These are phyloP conservation scores for Macrophya alboannulata DNA, from an alignment of 2,888 invertebrate species.

Conservation along the genomic window DNA sequence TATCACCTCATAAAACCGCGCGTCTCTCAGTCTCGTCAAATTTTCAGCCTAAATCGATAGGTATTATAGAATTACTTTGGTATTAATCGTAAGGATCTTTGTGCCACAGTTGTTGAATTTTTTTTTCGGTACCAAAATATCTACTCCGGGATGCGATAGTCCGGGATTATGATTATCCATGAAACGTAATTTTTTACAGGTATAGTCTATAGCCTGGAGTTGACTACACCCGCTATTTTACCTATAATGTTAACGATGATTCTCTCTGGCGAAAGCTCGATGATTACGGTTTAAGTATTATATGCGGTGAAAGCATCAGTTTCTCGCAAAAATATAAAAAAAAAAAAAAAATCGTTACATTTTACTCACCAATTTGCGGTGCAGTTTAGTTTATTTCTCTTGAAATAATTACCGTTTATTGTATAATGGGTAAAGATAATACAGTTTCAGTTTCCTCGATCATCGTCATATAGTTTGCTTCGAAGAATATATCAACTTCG, in stretches of 20 bases:
- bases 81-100: background rate
- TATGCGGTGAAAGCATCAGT: conserved; percentile 35
- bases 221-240: conserved; percentile 4
- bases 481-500: background rate
- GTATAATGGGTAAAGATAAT: background rate
- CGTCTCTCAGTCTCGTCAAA: background rate
- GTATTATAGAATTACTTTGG: background rate
- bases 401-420: background rate
- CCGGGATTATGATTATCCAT: background rate
- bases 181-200: background rate
- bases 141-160: background rate
- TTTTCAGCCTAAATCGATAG: background rate
- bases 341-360: background rate
- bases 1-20: background rate
- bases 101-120: background rate
- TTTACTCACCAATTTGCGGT: conserved; percentile 11
- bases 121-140: background rate
- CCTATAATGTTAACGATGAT: background rate
- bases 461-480: no score
- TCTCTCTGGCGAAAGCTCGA: conserved; percentile 47
- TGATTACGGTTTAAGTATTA: conserved; percentile 8
- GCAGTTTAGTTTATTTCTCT: background rate
- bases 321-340: background rate
- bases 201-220: background rate
- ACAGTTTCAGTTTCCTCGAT: background rate